Percentiles rank a stretch among this genome's conserved stretches.
phyloP scores from a whole-genome alignment of 1,140 invertebrate genomes.

The Brachionus plicatilis region DNA sequence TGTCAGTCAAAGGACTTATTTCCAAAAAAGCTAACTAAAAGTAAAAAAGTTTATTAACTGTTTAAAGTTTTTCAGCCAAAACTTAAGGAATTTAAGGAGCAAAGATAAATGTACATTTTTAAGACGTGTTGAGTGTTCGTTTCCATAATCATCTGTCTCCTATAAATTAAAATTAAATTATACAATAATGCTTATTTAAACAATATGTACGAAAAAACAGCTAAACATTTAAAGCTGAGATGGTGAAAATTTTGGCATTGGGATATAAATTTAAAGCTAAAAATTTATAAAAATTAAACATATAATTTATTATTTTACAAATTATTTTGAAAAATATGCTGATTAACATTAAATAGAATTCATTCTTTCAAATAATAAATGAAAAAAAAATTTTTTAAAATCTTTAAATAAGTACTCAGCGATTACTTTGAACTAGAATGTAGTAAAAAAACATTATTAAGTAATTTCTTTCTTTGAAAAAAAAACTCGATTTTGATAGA shows the following conservation, averaged over 20 bases:
- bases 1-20: constrained; percentile 31
- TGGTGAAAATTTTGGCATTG: background rate
- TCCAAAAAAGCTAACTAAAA: constrained; percentile 29
- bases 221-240: background rate
- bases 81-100: background rate
- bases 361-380: too few relatives aligned
- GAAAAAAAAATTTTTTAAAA: too few relatives aligned
- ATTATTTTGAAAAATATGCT: too few relatives aligned
- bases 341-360: too few relatives aligned
- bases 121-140: background rate
- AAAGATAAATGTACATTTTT: constrained; percentile 9
- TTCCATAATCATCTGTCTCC: constrained; percentile 6
- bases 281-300: background rate
- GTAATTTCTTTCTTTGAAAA: too few relatives aligned
- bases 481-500: too few relatives aligned
- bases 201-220: background rate
- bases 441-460: too few relatives aligned
- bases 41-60: background rate
- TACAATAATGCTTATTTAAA: background rate
- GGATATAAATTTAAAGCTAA: background rate
- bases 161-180: background rate
- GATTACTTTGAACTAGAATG: too few relatives aligned
- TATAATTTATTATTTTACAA: background rate
- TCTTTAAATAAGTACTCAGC: too few relatives aligned
- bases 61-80: background rate